Evolutionary conservation across 2,888 invertebrate species (phyloP).

Genomic region (Leucania comma): DNA sequence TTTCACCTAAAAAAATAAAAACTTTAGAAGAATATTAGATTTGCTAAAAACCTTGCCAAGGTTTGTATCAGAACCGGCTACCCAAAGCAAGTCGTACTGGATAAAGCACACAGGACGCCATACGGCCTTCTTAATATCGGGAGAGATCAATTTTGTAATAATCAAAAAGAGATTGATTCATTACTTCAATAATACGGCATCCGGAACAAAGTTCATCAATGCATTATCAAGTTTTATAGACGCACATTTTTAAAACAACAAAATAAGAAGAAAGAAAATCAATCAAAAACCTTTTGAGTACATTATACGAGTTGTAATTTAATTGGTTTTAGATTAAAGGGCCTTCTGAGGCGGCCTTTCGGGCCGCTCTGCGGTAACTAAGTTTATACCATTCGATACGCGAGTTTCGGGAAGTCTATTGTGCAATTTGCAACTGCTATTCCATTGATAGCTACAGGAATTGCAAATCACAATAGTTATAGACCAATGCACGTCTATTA

Average conservation of each 20-base stretch:
- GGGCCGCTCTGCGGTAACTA: constrained; percentile 65
- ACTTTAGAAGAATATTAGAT: not conserved
- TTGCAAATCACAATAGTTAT: constrained; percentile 3
- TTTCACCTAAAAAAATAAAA: too few relatives aligned
- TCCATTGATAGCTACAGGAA: constrained; percentile 12
- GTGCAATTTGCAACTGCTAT: constrained; percentile 47
- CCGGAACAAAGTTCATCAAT: not conserved
- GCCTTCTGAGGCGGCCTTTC: constrained; percentile 57
- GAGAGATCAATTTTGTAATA: not conserved
- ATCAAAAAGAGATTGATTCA: not conserved
- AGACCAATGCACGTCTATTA: not conserved
- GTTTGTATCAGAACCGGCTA: not conserved
- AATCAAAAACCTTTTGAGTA: constrained; percentile 60
- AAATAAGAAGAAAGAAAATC: constrained; percentile 53
- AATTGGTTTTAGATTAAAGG: constrained; percentile 74
- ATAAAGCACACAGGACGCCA: not conserved
- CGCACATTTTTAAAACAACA: constrained; percentile 24
- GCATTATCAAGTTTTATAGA: not conserved
- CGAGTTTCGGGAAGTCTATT: constrained; percentile 15
- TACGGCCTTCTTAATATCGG: not conserved
- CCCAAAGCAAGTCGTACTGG: not conserved
- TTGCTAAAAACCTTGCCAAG: too few relatives aligned
- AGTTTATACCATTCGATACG: constrained; percentile 64
- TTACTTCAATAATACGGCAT: not conserved
- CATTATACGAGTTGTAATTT: constrained; percentile 65